Conservation (phyloP, 2,888 invertebrate genomes). For the Anthophora plumipes region DNA sequence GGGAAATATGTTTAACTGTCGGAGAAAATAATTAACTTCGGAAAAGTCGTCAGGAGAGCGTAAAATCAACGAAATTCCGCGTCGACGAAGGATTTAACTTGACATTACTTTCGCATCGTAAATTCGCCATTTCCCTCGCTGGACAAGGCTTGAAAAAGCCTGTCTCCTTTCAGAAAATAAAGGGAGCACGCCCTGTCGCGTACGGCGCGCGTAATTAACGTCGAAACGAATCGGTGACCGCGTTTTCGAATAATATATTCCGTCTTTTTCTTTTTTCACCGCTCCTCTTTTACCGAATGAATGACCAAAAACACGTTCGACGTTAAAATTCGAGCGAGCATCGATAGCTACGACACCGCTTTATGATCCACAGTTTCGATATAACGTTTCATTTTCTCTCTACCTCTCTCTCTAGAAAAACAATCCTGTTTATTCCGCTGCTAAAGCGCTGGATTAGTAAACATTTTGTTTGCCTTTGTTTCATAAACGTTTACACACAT, state of each 20-base stretch:
- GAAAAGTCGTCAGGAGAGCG: not conserved
- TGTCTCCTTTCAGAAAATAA: slow-evolving; percentile 7
- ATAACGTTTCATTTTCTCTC: not conserved
- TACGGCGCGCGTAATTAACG: slow-evolving; percentile 43
- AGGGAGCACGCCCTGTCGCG: slow-evolving; percentile 8
- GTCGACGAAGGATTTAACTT: slow-evolving; percentile 44
- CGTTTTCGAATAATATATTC: slow-evolving; percentile 4
- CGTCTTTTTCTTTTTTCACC: no score
- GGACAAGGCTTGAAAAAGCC: slow-evolving; percentile 2
- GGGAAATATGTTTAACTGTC: not conserved
- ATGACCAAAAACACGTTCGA: not conserved
- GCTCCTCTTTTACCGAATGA: not conserved
- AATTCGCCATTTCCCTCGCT: slow-evolving; percentile 39
- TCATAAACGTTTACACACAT: not conserved
- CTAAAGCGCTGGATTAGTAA: not conserved
- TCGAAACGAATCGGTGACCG: slow-evolving; percentile 10
- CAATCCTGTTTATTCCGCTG: not conserved
- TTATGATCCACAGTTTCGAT: not conserved
- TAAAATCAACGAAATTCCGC: slow-evolving; percentile 32
- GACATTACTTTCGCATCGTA: slow-evolving; percentile 58
- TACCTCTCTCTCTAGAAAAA: not conserved
- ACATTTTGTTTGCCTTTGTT: not conserved
- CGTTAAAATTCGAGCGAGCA: not conserved
- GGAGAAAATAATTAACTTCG: slow-evolving; percentile 42
- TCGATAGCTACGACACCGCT: not conserved